Percentiles rank a stretch among this genome's conserved stretches.
phyloP scores from a whole-genome alignment of 2,797 vertebrate species.

The Enteromius mattozi region DNA sequence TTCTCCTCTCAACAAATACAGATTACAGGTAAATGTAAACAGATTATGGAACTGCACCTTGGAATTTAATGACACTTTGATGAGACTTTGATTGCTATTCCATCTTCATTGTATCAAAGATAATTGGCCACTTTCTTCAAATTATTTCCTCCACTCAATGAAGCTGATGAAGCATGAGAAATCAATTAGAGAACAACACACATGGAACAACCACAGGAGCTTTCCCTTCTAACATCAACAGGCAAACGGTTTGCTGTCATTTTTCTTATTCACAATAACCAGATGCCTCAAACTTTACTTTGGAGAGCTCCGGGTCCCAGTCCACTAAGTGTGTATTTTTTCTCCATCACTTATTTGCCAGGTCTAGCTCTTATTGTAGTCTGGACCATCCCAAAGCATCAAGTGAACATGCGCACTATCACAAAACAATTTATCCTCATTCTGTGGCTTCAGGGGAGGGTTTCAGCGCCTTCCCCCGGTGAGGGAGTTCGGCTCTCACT shows the following conservation, averaged over 20 bases:
- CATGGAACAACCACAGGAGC: conserved; percentile 44
- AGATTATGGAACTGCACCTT: conserved; percentile 49
- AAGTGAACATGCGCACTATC: conserved; percentile 72
- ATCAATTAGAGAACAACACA: conserved; percentile 59
- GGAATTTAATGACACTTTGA: conserved; percentile 59
- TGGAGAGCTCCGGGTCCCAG: conserved; percentile 59
- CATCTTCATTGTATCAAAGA: conserved; percentile 61
- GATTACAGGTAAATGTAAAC: conserved; percentile 50
- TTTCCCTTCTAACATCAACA: conserved; percentile 64
- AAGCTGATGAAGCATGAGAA: conserved; percentile 63
- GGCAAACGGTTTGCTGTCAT: conserved; percentile 71
- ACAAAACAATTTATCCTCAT: conserved; percentile 78
- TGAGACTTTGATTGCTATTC: conserved; percentile 62
- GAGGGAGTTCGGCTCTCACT: conserved; percentile 75
- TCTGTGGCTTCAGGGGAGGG: conserved; percentile 72
- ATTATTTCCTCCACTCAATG: conserved; percentile 64
- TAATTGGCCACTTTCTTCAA: conserved; percentile 65
- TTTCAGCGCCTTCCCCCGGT: conserved; percentile 68
- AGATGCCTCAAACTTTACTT: conserved; percentile 71
- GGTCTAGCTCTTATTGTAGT: conserved; percentile 51
- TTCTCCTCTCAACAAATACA: conserved; percentile 41
- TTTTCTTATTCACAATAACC: conserved; percentile 80
- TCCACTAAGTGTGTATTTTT: conserved; percentile 78
- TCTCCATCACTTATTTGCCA: conserved; percentile 60
- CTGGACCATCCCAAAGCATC: conserved; percentile 54